These are phyloP conservation scores for Plebejus argus DNA, from an alignment of 2,888 invertebrate genomes.

Conservation along the genomic window DNA sequence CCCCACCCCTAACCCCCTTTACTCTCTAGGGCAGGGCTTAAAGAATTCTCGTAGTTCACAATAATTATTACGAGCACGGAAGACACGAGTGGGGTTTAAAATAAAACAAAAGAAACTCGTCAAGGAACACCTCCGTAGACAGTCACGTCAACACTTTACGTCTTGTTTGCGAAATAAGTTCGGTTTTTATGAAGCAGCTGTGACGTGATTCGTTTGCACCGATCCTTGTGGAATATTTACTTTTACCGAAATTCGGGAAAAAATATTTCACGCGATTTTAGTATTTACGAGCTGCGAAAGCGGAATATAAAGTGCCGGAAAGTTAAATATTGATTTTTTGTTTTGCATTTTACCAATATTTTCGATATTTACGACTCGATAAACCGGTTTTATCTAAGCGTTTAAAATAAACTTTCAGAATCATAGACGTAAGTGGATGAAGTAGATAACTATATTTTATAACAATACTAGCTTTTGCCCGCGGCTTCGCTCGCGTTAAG, in stretches of 20 bases:
- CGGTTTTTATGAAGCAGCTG: constrained; percentile 23
- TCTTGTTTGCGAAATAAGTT: constrained; percentile 26
- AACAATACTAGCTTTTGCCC: too few relatives aligned
- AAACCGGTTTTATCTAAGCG: neutral
- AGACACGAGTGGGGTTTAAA: neutral
- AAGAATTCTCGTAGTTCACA: neutral
- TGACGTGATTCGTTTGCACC: constrained; percentile 23
- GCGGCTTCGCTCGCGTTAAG: too few relatives aligned
- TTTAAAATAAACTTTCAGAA: neutral
- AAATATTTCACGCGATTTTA: constrained; percentile 19
- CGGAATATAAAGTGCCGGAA: constrained; percentile 7
- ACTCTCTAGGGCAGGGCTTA: too few relatives aligned
- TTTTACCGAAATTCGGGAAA: constrained; percentile 10
- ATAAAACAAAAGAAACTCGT: constrained; percentile 12
- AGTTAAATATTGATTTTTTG: constrained; percentile 7
- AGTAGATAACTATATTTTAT: too few relatives aligned
- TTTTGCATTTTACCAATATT: neutral
- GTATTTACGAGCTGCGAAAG: constrained; percentile 19
- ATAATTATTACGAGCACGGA: neutral
- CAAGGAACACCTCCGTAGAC: neutral
- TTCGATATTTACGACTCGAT: neutral
- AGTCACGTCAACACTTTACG: constrained; percentile 23
- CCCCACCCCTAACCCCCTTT: too few relatives aligned
- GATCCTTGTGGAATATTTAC: constrained; percentile 13
- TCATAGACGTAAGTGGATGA: too few relatives aligned